Conservation (phyloP, 1,140 invertebrate genomes). For the Drosophila micromelanica region DNA sequence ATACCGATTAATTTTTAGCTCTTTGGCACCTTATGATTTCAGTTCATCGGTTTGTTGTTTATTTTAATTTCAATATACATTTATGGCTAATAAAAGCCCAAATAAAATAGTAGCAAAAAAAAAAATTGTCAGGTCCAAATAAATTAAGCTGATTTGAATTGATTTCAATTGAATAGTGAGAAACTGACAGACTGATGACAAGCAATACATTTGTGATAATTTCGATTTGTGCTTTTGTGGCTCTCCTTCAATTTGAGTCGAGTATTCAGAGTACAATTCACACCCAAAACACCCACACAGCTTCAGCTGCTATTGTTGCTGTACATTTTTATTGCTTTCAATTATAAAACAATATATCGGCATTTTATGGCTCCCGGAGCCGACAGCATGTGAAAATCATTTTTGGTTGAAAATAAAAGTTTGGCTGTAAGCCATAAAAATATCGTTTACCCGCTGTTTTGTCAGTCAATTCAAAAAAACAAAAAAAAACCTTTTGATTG, state of each 20-base stretch:
- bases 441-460: conserved; percentile 27
- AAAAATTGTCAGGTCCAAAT: conserved; percentile 26
- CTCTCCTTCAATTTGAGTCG: conserved; percentile 4
- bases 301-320: conserved; percentile 31
- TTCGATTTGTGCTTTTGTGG: conserved; percentile 13
- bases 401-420: conserved; percentile 27
- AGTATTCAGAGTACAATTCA: conserved; percentile 26
- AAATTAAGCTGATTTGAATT: conserved; percentile 57
- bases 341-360: conserved; percentile 76
- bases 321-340: conserved; percentile 68
- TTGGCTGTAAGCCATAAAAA: conserved; percentile 33
- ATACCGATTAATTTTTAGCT: neutral
- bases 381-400: conserved; percentile 48
- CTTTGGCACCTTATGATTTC: conserved; percentile 1
- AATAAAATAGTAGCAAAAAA: conserved; percentile 15
- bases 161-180: conserved; percentile 60
- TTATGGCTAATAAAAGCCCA: conserved; percentile 60
- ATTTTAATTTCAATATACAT: conserved; percentile 54
- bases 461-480: conserved; percentile 7
- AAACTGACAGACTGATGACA: conserved; percentile 61
- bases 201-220: conserved; percentile 31
- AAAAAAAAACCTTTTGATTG: neutral
- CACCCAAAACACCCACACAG: conserved; percentile 55
- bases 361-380: conserved; percentile 56
- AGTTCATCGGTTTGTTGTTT: conserved; percentile 20